A percentile compares a stretch with the other conserved stretches of the same genome.
phyloP scores from a whole-genome alignment of 2,888 invertebrate genomes.

The Eustalomyia histrio region DNA sequence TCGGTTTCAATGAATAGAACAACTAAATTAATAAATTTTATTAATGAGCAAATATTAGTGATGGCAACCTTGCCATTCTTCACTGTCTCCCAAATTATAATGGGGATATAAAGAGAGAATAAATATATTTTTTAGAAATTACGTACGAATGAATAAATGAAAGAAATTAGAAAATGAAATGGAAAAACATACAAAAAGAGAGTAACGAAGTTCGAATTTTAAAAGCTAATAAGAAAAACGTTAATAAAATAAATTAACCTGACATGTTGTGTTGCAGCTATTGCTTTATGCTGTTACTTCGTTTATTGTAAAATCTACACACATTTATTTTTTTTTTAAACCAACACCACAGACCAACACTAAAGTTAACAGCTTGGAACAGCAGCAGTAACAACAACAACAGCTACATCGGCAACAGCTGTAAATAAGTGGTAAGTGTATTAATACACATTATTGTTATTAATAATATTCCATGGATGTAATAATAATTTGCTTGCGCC shows the following conservation, averaged over 20 bases:
- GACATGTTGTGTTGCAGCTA: conserved; percentile 51
- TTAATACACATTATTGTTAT: conserved; percentile 24
- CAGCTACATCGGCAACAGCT: conserved; percentile 37
- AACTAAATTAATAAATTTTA: too few relatives aligned
- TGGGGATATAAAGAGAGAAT: neutral
- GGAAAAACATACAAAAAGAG: conserved; percentile 18
- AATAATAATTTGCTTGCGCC: conserved; percentile 57
- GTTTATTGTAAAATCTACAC: conserved; percentile 20
- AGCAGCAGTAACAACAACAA: conserved; percentile 3
- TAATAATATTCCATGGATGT: conserved; percentile 46
- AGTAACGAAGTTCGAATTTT: conserved; percentile 20
- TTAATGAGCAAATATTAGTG: too few relatives aligned
- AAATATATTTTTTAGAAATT: neutral
- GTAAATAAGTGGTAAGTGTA: conserved; percentile 42
- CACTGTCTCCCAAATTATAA: neutral
- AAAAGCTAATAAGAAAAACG: conserved; percentile 42
- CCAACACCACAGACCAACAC: too few relatives aligned
- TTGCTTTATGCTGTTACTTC: conserved; percentile 34
- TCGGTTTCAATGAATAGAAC: too few relatives aligned
- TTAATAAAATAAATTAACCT: conserved; percentile 54
- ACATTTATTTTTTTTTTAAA: conserved; percentile 3
- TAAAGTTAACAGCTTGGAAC: conserved; percentile 52
- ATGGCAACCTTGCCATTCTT: conserved; percentile 12
- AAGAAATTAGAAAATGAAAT: conserved; percentile 22
- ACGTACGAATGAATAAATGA: conserved; percentile 27